Evolutionary conservation across 2,113 vertebrate species (phyloP).

Genomic region (Podarcis cretensis): DNA sequence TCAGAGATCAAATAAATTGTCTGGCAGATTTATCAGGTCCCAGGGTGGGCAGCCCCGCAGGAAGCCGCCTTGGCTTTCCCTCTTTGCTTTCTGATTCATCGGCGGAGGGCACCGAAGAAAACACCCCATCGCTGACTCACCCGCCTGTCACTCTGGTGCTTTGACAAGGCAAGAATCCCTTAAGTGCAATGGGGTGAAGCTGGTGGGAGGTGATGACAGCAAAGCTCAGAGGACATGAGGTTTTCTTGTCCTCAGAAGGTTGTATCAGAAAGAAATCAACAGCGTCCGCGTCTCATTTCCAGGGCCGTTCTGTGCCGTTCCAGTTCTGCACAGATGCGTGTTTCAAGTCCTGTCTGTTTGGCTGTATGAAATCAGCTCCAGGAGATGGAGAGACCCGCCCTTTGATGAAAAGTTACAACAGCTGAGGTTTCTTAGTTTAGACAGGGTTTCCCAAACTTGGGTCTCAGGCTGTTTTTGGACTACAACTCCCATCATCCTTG

Average conservation of each 20-base stretch:
- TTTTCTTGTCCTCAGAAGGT: too few relatives aligned
- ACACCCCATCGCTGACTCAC: not conserved
- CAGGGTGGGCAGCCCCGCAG: slow-evolving; percentile 70
- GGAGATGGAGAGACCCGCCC: too few relatives aligned
- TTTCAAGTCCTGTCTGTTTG: too few relatives aligned
- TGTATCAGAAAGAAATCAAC: not conserved
- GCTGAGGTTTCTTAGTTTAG: too few relatives aligned
- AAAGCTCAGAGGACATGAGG: not conserved
- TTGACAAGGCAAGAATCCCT: not conserved
- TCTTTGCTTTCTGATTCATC: not conserved
- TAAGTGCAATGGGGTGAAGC: not conserved
- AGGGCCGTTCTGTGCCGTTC: too few relatives aligned
- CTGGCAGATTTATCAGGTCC: slow-evolving; percentile 73
- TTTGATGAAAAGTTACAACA: not conserved
- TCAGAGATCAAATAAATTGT: slow-evolving; percentile 82
- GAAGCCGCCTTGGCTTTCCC: slow-evolving; percentile 50
- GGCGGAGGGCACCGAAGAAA: not conserved
- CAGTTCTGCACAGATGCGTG: too few relatives aligned
- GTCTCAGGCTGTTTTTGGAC: too few relatives aligned
- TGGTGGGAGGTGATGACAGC: not conserved
- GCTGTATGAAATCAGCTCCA: too few relatives aligned
- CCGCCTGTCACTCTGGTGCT: not conserved
- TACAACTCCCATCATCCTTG: too few relatives aligned
- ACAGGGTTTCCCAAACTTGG: too few relatives aligned
- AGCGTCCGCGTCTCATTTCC: too few relatives aligned